phyloP scores from a whole-genome alignment of 2,888 invertebrate species.

The Polietes domitor region DNA sequence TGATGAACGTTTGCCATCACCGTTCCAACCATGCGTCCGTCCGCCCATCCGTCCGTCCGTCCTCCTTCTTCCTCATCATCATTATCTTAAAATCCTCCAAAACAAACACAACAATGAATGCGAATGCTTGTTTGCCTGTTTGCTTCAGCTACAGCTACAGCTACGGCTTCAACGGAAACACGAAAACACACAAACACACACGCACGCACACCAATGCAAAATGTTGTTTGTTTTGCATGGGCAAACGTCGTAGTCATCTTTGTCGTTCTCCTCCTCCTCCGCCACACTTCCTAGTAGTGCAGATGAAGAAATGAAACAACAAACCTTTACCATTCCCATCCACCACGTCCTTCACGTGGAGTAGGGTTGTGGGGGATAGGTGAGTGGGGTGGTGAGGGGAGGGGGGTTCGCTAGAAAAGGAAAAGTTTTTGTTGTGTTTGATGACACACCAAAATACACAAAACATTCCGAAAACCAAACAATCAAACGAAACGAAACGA shows the following conservation, averaged over 20 bases:
- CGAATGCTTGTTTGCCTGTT: background rate
- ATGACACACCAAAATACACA: constrained; percentile 67
- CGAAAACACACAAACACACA: too few species aligned
- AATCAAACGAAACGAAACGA: constrained; percentile 48
- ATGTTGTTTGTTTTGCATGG: background rate
- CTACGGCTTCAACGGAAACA: constrained; percentile 4
- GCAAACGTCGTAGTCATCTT: background rate
- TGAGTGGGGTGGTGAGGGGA: background rate
- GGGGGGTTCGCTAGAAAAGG: constrained; percentile 12
- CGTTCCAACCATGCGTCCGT: background rate
- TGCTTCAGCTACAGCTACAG: too few species aligned
- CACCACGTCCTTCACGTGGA: too few species aligned
- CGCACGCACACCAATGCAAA: background rate
- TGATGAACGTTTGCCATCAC: background rate
- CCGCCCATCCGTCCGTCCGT: constrained; percentile 10
- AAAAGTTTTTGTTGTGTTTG: constrained; percentile 57
- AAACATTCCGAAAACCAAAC: constrained; percentile 63
- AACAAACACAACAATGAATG: constrained; percentile 56
- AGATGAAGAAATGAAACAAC: constrained; percentile 46
- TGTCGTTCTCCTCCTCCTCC: background rate
- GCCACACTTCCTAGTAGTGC: background rate
- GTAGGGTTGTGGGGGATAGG: too few species aligned
- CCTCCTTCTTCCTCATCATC: constrained; percentile 42
- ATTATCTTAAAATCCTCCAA: constrained; percentile 65
- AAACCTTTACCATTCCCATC: constrained; percentile 53